Percentiles rank a stretch among this genome's conserved stretches.
phyloP scores from a whole-genome alignment of 2,888 invertebrate species.

The Phengaris alcon region DNA sequence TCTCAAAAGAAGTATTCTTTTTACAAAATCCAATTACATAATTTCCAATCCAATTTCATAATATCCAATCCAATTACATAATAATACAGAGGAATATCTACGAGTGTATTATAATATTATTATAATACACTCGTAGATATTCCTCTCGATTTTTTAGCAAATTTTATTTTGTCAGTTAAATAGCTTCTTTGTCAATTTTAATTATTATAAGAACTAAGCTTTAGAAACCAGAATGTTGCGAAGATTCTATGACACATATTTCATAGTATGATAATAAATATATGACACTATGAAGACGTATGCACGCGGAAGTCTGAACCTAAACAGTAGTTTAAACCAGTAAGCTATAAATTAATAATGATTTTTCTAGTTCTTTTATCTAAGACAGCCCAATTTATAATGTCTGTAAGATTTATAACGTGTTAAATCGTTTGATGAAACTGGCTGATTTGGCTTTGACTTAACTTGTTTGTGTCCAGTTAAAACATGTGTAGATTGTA shows the following conservation, averaged over 20 bases:
- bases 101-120: too few species aligned
- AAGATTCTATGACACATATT: not conserved
- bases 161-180: not conserved
- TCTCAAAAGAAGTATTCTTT: too few species aligned
- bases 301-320: not conserved
- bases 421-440: not conserved
- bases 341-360: constrained; percentile 5
- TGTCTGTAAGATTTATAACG: constrained; percentile 12
- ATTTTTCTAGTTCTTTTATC: constrained; percentile 14
- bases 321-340: constrained; percentile 25
- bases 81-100: too few species aligned
- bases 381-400: constrained; percentile 18
- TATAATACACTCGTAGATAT: too few species aligned
- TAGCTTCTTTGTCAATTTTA: not conserved
- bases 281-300: not conserved
- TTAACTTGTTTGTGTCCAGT: constrained; percentile 6
- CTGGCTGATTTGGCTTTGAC: not conserved
- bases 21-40: too few species aligned
- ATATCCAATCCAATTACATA: too few species aligned
- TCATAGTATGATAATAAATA: not conserved
- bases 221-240: not conserved
- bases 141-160: too few species aligned
- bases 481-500: not conserved
- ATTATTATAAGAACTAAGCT: not conserved
- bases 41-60: too few species aligned